These are phyloP conservation scores for Hylaea fasciaria DNA, from an alignment of 2,888 invertebrate genomes.

Conservation along the genomic window DNA sequence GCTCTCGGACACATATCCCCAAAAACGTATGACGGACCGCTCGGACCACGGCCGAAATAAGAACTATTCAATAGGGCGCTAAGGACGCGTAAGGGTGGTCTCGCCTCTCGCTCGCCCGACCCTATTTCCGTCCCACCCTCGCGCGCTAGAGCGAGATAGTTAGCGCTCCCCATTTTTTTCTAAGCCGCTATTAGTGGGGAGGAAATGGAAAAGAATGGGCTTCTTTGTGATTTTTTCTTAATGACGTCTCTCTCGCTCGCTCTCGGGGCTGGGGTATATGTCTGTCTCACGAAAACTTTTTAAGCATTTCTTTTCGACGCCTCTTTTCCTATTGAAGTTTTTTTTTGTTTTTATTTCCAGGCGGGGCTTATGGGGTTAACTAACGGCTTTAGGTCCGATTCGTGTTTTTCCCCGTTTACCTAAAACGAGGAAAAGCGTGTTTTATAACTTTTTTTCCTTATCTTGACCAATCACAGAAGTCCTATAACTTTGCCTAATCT, in stretches of 20 bases:
- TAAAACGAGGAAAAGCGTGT: conserved; percentile 57
- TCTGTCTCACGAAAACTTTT: conserved; percentile 67
- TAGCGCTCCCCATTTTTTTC: conserved; percentile 78
- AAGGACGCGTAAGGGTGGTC: conserved; percentile 65
- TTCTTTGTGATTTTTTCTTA: conserved; percentile 84
- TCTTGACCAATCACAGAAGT: conserved; percentile 37
- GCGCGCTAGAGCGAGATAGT: conserved; percentile 74
- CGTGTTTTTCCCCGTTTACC: conserved; percentile 69
- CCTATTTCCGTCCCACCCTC: conserved; percentile 70
- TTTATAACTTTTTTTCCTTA: conserved; percentile 42
- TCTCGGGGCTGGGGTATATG: conserved; percentile 51
- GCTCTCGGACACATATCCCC: conserved; percentile 55
- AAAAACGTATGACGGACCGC: conserved; percentile 68
- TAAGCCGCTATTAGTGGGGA: conserved; percentile 82
- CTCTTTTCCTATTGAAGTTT: conserved; percentile 77
- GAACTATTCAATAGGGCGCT: conserved; percentile 82
- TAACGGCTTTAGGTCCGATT: conserved; percentile 68
- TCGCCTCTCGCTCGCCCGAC: conserved; percentile 79
- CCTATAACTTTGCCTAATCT: background rate
- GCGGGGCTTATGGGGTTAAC: conserved; percentile 81
- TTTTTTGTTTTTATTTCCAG: conserved; percentile 72
- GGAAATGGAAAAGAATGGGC: conserved; percentile 83
- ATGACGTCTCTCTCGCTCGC: conserved; percentile 72
- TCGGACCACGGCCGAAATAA: conserved; percentile 78
- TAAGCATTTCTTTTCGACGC: conserved; percentile 79